phyloP scores from a whole-genome alignment of 2,888 invertebrate genomes.

The Idaea biselata region DNA sequence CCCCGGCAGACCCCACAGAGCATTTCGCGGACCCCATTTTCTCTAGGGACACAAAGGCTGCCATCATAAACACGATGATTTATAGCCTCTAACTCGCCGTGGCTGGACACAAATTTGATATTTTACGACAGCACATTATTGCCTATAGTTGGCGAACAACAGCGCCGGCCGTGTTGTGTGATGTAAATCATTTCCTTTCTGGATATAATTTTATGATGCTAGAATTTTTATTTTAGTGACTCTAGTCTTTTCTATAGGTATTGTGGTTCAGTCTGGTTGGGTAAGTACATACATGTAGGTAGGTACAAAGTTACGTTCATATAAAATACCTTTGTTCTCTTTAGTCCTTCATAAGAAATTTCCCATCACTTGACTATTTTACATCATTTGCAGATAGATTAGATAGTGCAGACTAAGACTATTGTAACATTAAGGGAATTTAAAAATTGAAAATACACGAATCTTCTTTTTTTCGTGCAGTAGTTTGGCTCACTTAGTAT shows the following conservation, averaged over 20 bases:
- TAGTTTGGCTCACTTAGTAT: no score
- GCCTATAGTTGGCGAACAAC: not conserved
- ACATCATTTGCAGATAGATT: no score
- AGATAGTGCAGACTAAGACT: no score
- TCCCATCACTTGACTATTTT: no score
- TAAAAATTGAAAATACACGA: no score
- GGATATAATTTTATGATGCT: not conserved
- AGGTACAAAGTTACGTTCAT: no score
- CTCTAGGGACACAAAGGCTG: constrained; percentile 37
- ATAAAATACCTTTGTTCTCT: no score
- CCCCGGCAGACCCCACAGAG: constrained; percentile 34
- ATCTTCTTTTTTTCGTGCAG: no score
- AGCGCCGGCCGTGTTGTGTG: not conserved
- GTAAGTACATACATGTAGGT: no score
- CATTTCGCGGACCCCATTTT: constrained; percentile 35
- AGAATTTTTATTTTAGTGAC: not conserved
- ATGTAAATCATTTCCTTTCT: not conserved
- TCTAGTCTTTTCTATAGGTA: not conserved
- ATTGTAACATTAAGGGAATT: no score
- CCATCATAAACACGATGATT: constrained; percentile 59
- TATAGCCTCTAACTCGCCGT: constrained; percentile 46
- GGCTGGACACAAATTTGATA: constrained; percentile 32
- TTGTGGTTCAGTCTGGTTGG: no score
- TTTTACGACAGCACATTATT: not conserved
- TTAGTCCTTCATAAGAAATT: no score